Base-by-base conservation (phyloP, 2,797 vertebrate species). In the Rhynchotus rufescens region DNA sequence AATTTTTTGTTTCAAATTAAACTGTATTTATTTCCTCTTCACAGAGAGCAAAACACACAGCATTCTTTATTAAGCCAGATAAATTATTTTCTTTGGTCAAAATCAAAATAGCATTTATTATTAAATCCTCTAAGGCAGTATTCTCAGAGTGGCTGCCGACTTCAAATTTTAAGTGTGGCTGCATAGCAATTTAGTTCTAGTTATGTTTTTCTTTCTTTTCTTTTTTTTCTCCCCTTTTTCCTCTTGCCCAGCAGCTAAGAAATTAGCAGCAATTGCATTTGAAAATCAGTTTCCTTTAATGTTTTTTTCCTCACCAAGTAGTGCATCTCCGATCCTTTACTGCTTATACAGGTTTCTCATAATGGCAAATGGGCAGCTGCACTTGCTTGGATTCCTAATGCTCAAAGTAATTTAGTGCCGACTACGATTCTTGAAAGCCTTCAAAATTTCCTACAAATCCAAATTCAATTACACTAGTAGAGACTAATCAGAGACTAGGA, bases 341-440 rank as follows among this genome's bases (percentile, higher is more conserved):
- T 81, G 68, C 68, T 94, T 72, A 74, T 19, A 73, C 57, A 93
- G 56, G 85, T 73, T 96, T 96, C 96, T 80, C 89, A 74, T 60
- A 66, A 92, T 44, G 34, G 89, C 84, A 90, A 95, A 71, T 30
- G 69, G 92, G 94, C 93, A 95, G 75, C 75, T 84, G 89, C 86
- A 88, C 80, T 94, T 78, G 74, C 76, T 92, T 85, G 85, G 91
- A 97, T 72, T 72, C 82, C 74, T 95, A 78, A 95, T 49, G 86
- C 94, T 97, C 90, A 89, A 92, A 97, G 89, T 80, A 96, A 97
- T 95, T 96, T 96, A 97, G 96, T 86, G 86, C 78, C 88, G 94
- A 90, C 86, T 67, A 91, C 65, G 76, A 69, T 91, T 96, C 88
- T 90, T 80, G 91, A 96, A 97, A 98, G 87, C 84, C 57, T 96